Percentiles rank a stretch among this genome's conserved stretches.
Evolutionary conservation across 2,113 vertebrate species (phyloP).

Genomic region (Eubucco bourcierii): DNA sequence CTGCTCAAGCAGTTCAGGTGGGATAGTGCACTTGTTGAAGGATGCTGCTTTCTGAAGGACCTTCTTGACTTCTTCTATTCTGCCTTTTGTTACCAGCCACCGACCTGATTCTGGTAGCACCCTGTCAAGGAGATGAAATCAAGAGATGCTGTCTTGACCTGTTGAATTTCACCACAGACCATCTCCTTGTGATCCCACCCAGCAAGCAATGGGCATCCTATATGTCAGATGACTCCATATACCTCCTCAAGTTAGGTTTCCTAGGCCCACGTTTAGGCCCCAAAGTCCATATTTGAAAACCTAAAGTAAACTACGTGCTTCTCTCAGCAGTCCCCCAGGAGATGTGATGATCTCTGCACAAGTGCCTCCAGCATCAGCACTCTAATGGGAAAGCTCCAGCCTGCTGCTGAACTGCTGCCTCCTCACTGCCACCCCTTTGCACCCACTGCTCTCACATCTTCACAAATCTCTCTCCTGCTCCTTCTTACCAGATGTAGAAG

Average conservation of each 20-base stretch:
- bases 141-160: not conserved
- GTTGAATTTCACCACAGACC: not conserved
- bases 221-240: no score
- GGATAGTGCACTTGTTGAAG: slow-evolving; percentile 74
- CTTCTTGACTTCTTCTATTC: slow-evolving; percentile 77
- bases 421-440: not conserved
- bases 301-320: not conserved
- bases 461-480: not conserved
- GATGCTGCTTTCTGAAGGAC: slow-evolving; percentile 79
- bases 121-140: slow-evolving; percentile 65
- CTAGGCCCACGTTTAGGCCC: not conserved
- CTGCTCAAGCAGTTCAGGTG: slow-evolving; percentile 75
- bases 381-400: not conserved
- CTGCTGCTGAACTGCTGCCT: not conserved
- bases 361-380: not conserved
- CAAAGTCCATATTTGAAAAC: not conserved
- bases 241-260: not conserved
- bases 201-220: not conserved
- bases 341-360: not conserved
- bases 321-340: not conserved
- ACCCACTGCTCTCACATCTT: rapidly evolving
- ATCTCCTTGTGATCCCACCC: not conserved
- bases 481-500: slow-evolving; percentile 78
- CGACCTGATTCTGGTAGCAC: slow-evolving; percentile 86
- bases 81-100: slow-evolving; percentile 86